phyloP scores from a whole-genome alignment of 2,113 vertebrate species.

The Varanus komodoensis region DNA sequence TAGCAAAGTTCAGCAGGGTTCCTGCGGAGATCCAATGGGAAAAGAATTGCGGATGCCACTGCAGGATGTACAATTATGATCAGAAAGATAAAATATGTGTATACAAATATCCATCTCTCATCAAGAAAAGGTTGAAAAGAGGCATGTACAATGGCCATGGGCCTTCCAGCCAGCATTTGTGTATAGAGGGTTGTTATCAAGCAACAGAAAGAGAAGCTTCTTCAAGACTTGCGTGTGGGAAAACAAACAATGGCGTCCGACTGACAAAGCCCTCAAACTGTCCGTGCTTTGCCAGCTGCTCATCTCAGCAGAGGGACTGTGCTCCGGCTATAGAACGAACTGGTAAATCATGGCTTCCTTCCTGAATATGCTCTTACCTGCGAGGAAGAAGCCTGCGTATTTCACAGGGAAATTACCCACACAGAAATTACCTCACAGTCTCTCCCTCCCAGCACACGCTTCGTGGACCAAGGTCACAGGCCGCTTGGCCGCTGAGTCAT shows the following conservation, averaged over 20 bases:
- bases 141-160: neutral
- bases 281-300: neutral
- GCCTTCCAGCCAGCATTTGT: neutral
- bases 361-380: constrained; percentile 16
- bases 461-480: constrained; percentile 73
- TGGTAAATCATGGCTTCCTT: neutral
- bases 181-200: neutral
- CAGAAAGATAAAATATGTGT: neutral
- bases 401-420: constrained; percentile 42
- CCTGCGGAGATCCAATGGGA: too few species aligned
- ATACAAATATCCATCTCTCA: neutral
- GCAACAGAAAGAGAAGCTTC: neutral
- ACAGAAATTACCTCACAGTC: constrained; percentile 31
- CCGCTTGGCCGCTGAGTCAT: constrained; percentile 79
- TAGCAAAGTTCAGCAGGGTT: too few species aligned
- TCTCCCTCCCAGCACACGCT: constrained; percentile 52
- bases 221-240: neutral
- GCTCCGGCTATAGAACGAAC: neutral
- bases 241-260: neutral
- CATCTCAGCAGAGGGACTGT: neutral
- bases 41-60: too few species aligned
- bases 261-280: neutral
- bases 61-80: neutral
- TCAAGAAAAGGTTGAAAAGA: neutral
- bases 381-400: neutral